These are phyloP conservation scores for Hedya salicella DNA, from an alignment of 2,888 invertebrate species.

Conservation along the genomic window DNA sequence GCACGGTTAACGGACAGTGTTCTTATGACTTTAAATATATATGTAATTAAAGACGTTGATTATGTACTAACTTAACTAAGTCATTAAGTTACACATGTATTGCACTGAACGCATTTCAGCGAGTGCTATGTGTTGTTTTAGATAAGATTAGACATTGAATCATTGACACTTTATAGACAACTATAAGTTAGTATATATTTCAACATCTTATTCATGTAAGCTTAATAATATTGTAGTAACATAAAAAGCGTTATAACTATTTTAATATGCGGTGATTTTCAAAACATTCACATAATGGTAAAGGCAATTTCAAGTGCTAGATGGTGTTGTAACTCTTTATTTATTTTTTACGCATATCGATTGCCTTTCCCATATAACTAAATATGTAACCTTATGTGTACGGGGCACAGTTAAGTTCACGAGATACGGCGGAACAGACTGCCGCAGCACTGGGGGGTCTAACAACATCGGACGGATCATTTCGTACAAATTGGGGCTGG, in stretches of 20 bases:
- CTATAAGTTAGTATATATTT: conserved; percentile 16
- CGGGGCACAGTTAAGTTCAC: conserved; percentile 39
- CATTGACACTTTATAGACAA: too few relatives aligned
- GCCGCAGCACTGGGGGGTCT: conserved; percentile 66
- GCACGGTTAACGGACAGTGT: conserved; percentile 36
- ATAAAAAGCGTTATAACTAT: conserved; percentile 27
- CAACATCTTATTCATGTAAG: conserved; percentile 14
- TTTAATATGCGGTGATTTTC: conserved; percentile 12
- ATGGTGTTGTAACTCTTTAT: background rate
- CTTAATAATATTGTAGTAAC: conserved; percentile 27
- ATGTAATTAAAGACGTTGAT: conserved; percentile 17
- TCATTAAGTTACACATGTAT: background rate
- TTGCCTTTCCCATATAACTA: conserved; percentile 23
- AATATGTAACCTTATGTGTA: conserved; percentile 29
- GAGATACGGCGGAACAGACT: conserved; percentile 42
- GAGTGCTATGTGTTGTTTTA: background rate
- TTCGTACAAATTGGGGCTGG: conserved; percentile 65
- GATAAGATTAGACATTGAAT: too few relatives aligned
- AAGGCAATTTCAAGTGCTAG: background rate
- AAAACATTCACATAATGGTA: conserved; percentile 12
- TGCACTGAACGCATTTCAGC: background rate
- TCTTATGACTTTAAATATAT: conserved; percentile 27
- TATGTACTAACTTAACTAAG: conserved; percentile 18
- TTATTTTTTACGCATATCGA: background rate
- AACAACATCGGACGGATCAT: conserved; percentile 79